Percentiles rank a stretch among this genome's conserved stretches.
Evolutionary conservation across 2,888 invertebrate species (phyloP).

Genomic region (Monochamus alternatus): DNA sequence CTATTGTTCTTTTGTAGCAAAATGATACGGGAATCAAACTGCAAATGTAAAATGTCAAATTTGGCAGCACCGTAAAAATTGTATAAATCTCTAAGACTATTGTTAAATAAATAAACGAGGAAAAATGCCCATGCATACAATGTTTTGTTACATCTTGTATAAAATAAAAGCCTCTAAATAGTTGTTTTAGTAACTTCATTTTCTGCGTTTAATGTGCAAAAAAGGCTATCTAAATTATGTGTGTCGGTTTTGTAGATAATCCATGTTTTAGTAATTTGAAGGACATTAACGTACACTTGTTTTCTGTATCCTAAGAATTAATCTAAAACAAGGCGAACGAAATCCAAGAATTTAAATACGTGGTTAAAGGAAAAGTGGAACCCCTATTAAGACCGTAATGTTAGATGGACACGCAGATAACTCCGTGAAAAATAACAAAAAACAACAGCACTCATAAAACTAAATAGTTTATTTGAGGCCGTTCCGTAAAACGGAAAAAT

Average conservation of each 20-base stretch:
- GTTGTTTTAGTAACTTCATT: neutral
- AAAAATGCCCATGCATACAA: too few relatives aligned
- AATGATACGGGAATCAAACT: too few relatives aligned
- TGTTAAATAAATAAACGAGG: too few relatives aligned
- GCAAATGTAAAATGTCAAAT: too few relatives aligned
- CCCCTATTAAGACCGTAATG: conserved; percentile 7
- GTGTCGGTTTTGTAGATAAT: too few relatives aligned
- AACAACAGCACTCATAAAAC: conserved; percentile 38
- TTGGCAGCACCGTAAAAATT: too few relatives aligned
- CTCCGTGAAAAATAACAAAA: conserved; percentile 35
- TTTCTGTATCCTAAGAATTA: neutral
- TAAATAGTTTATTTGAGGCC: conserved; percentile 38
- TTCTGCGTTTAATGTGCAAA: too few relatives aligned
- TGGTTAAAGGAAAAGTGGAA: neutral
- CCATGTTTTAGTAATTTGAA: neutral
- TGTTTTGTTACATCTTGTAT: too few relatives aligned
- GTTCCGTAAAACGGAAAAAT: conserved; percentile 27
- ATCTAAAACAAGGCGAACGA: neutral
- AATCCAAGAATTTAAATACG: neutral
- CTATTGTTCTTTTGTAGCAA: too few relatives aligned
- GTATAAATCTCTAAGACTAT: too few relatives aligned
- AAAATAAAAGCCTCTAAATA: neutral
- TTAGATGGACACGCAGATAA: conserved; percentile 38
- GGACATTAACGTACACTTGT: neutral
- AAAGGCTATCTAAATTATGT: too few relatives aligned